phyloP scores from a whole-genome alignment of 2,113 vertebrate genomes.

The Penelope pileata region DNA sequence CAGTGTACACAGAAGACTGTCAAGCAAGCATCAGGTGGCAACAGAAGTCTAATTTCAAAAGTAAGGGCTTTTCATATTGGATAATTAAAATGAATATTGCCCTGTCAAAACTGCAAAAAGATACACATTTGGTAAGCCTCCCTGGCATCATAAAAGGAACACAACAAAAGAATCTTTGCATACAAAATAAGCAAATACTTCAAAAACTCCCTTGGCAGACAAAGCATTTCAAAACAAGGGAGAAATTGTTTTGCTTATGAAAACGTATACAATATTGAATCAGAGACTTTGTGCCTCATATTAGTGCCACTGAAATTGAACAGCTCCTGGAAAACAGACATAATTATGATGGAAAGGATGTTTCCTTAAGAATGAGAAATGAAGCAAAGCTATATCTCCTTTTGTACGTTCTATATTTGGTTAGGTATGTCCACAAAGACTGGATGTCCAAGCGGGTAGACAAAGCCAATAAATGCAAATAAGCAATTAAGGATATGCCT shows the following conservation, averaged over 20 bases:
- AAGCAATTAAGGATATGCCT: not conserved
- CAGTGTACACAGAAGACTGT: not conserved
- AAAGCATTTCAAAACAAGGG: not conserved
- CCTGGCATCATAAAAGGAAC: not conserved
- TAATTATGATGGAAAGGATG: not conserved
- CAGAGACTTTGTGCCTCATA: not conserved
- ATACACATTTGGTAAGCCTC: not conserved
- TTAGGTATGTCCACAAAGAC: not conserved
- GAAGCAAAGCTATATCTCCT: not conserved
- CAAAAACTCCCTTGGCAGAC: not conserved
- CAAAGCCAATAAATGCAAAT: not conserved
- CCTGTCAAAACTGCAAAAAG: not conserved
- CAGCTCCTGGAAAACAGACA: not conserved
- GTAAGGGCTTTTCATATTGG: not conserved
- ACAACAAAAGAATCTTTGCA: not conserved
- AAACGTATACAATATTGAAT: not conserved
- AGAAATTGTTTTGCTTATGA: not conserved
- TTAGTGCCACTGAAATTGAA: not conserved
- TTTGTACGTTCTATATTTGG: not conserved
- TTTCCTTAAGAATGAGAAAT: fast-evolving
- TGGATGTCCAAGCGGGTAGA: not conserved
- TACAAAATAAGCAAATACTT: not conserved
- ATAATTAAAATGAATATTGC: not conserved
- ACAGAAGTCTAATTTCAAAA: not conserved
- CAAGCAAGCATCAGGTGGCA: not conserved